phyloP scores from a whole-genome alignment of 2,888 invertebrate species.

The Parnassius apollo region DNA sequence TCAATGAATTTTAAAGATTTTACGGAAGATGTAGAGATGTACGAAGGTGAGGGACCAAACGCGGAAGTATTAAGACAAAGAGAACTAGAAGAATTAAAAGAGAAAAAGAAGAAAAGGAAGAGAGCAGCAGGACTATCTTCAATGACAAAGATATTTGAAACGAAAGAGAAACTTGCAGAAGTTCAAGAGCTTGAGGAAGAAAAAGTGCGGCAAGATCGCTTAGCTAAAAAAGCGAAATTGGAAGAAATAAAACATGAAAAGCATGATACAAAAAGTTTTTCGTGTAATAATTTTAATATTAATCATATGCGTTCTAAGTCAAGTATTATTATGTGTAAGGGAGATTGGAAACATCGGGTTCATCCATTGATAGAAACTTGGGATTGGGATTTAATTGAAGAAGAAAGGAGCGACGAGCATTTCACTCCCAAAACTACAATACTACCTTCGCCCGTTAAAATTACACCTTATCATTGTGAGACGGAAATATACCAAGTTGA shows the following conservation, averaged over 20 bases:
- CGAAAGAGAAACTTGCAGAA: constrained; percentile 86
- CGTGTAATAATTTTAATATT: constrained; percentile 69
- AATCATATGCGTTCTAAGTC: constrained; percentile 77
- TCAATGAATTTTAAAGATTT: constrained; percentile 85
- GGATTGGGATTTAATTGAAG: constrained; percentile 84
- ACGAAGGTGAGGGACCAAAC: constrained; percentile 86
- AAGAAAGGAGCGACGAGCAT: constrained; percentile 73
- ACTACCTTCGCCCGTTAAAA: constrained; percentile 73
- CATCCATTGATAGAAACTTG: constrained; percentile 83
- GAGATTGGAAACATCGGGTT: constrained; percentile 83
- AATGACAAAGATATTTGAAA: constrained; percentile 88
- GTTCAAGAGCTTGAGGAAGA: constrained; percentile 81
- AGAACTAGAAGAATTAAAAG: constrained; percentile 79
- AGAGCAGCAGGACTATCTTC: constrained; percentile 83
- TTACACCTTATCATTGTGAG: constrained; percentile 73
- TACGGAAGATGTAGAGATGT: constrained; percentile 81
- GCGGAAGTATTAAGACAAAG: constrained; percentile 83
- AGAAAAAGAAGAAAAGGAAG: constrained; percentile 80
- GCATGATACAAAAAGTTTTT: constrained; percentile 71
- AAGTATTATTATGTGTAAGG: constrained; percentile 71
- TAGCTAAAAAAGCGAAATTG: constrained; percentile 67
- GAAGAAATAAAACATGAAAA: constrained; percentile 71
- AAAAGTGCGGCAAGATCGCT: constrained; percentile 63
- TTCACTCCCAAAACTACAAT: constrained; percentile 66
- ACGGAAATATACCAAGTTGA: constrained; percentile 76